Evolutionary conservation across 2,888 invertebrate species (phyloP).

Genomic region (Escarpia spicata): DNA sequence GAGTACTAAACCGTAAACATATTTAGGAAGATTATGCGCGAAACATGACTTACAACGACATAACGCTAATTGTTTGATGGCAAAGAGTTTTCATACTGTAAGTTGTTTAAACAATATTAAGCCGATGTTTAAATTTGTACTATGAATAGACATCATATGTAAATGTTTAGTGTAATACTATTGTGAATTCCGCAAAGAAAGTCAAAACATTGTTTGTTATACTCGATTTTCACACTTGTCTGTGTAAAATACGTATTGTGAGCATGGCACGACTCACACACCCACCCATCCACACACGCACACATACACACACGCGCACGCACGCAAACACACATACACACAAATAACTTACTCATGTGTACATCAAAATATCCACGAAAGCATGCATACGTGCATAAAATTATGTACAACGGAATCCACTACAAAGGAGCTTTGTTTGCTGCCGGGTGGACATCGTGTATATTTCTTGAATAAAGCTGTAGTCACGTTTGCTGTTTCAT

Average conservation of each 20-base stretch:
- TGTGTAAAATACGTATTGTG: background rate
- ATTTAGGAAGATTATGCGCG: background rate
- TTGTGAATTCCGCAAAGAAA: background rate
- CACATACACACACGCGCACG: background rate
- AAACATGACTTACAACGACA: background rate
- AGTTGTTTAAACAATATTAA: background rate
- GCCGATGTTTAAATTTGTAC: background rate
- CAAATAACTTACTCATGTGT: background rate
- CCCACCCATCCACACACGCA: background rate
- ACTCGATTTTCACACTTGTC: background rate
- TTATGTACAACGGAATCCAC: background rate
- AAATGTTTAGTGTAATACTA: background rate
- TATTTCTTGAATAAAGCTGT: background rate
- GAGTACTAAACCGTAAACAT: background rate
- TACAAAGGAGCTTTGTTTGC: background rate
- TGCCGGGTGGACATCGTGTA: background rate
- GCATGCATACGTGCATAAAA: background rate
- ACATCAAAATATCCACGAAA: too few species aligned
- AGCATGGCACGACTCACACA: background rate
- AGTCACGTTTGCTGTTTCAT: background rate
- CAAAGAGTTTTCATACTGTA: background rate
- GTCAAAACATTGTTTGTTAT: background rate
- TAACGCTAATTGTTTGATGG: background rate
- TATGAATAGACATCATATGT: background rate
- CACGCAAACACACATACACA: background rate